Conservation (phyloP, 2,888 invertebrate genomes). For the Hipparchia semele region DNA sequence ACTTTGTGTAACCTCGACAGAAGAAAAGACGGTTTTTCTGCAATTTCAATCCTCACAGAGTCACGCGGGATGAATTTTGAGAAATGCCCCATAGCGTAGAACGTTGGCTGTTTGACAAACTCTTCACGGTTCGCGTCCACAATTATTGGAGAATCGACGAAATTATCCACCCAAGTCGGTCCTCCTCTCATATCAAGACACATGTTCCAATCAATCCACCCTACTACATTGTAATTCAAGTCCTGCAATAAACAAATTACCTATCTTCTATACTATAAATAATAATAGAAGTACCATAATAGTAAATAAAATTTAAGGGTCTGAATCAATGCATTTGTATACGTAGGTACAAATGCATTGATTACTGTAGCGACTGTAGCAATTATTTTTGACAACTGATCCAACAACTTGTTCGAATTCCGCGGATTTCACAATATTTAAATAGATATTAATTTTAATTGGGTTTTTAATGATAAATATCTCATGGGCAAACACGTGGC, state of each 20-base stretch:
- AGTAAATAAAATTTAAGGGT: too few species aligned
- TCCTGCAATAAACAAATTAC: constrained; percentile 72
- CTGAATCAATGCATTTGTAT: too few species aligned
- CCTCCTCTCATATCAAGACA: constrained; percentile 89
- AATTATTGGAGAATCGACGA: constrained; percentile 90
- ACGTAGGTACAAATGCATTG: too few species aligned
- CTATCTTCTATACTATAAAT: too few species aligned
- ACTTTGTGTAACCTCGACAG: constrained; percentile 46
- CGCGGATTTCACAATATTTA: too few species aligned
- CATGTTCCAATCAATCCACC: constrained; percentile 97
- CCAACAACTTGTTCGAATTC: too few species aligned
- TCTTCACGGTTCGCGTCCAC: constrained; percentile 78
- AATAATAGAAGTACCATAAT: too few species aligned
- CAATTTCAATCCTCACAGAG: constrained; percentile 67
- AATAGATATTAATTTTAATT: too few species aligned
- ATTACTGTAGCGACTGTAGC: too few species aligned
- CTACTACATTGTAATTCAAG: constrained; percentile 88
- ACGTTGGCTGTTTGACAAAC: constrained; percentile 96
- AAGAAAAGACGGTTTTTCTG: constrained; percentile 36
- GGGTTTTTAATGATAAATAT: too few species aligned
- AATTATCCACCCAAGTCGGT: constrained; percentile 90
- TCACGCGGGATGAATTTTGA: constrained; percentile 87
- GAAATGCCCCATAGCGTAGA: constrained; percentile 92
- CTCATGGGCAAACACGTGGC: constrained; percentile 39
- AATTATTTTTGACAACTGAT: too few species aligned